Percentiles rank a stretch among this genome's conserved stretches.
Conservation (phyloP, 2,113 vertebrate genomes). For the Sprattus sprattus region DNA sequence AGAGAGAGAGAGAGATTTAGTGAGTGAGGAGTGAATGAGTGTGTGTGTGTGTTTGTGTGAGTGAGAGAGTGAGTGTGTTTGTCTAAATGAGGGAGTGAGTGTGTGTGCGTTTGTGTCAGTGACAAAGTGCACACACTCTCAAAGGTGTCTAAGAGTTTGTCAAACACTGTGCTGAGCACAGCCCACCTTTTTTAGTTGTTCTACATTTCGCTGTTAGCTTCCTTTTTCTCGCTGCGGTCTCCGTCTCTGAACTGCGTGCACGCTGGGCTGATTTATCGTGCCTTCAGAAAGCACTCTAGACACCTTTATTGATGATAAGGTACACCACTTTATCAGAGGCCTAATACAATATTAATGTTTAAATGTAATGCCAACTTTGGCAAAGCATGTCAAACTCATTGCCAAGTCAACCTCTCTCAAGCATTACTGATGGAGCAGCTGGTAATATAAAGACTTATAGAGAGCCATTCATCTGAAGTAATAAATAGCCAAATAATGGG, state of each 20-base stretch:
- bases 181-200: not conserved
- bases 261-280: not conserved
- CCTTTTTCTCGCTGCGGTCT: not conserved
- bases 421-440: not conserved
- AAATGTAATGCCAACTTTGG: constrained; percentile 17
- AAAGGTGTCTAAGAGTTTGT: not conserved
- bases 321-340: not conserved
- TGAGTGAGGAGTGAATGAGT: too few species aligned
- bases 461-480: not conserved
- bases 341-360: constrained; percentile 19
- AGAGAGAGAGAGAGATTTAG: not conserved
- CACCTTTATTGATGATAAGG: constrained; percentile 16
- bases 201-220: not conserved
- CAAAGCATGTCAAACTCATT: not conserved
- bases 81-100: not conserved
- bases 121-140: not conserved
- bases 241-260: not conserved
- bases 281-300: not conserved
- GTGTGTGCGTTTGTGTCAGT: not conserved
- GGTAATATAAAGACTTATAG: not conserved
- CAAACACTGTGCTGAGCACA: not conserved
- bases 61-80: not conserved
- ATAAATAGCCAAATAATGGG: not conserved
- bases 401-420: not conserved
- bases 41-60: not conserved